Evolutionary conservation across 2,113 vertebrate genomes (phyloP).

Genomic region (Melospiza georgiana): DNA sequence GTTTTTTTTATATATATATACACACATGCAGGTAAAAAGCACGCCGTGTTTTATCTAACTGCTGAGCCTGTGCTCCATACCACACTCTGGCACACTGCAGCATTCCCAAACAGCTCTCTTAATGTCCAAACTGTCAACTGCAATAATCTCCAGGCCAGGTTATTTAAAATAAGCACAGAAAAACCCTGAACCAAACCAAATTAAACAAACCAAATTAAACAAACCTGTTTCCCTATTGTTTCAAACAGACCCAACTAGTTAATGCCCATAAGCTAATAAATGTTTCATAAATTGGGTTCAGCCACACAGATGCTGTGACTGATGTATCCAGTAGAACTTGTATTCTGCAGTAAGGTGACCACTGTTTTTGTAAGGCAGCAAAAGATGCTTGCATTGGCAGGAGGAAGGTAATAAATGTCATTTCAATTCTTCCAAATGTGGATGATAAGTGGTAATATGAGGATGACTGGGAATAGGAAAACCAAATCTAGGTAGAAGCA

Average conservation of each 20-base stretch:
- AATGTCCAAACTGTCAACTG: not conserved
- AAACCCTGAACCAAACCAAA: not conserved
- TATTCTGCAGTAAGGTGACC: not conserved
- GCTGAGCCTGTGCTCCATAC: not conserved
- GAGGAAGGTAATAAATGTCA: not conserved
- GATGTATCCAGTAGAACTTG: not conserved
- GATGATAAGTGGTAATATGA: not conserved
- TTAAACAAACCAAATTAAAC: not conserved
- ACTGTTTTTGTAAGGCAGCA: not conserved
- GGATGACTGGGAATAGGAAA: not conserved
- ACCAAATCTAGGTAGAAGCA: not conserved
- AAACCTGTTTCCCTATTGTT: not conserved
- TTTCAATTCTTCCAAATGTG: not conserved
- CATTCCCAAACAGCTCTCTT: not conserved
- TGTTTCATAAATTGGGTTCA: not conserved
- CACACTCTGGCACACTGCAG: not conserved
- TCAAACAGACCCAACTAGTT: not conserved
- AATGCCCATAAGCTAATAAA: not conserved
- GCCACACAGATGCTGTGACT: not conserved
- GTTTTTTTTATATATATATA: no score
- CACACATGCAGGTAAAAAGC: not conserved
- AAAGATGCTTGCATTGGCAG: not conserved
- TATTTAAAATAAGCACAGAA: not conserved
- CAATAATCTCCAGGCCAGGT: not conserved
- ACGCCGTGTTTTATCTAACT: not conserved